Evolutionary conservation across 1,140 invertebrate species (phyloP).

Genomic region (Drosophila bipectinata): DNA sequence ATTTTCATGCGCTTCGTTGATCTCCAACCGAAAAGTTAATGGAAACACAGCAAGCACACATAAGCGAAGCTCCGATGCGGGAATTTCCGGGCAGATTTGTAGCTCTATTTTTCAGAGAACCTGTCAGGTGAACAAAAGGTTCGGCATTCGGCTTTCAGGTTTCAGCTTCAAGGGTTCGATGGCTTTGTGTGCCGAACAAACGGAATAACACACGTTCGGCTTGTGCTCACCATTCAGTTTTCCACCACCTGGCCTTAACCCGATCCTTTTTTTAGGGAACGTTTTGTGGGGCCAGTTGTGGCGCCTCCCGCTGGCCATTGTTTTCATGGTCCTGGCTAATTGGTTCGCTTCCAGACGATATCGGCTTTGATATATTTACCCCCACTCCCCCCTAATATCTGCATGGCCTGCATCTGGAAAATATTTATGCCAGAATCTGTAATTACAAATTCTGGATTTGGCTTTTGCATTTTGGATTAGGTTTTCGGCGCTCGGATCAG

Average conservation of each 20-base stretch:
- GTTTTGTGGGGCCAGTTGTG: not conserved
- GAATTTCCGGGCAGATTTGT: constrained; percentile 15
- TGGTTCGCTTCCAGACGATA: constrained; percentile 44
- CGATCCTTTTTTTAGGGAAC: not conserved
- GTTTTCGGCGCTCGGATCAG: constrained; percentile 4
- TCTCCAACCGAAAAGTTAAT: constrained; percentile 59
- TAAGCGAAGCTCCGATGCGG: constrained; percentile 6
- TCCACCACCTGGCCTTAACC: constrained; percentile 3
- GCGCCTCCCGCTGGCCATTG: constrained; percentile 25
- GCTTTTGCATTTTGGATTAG: constrained; percentile 35
- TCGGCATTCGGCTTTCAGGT: constrained; percentile 18
- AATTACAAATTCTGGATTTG: constrained; percentile 8
- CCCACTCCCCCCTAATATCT: constrained; percentile 32
- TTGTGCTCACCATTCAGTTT: constrained; percentile 19
- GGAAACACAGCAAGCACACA: constrained; percentile 50
- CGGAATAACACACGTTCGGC: constrained; percentile 36
- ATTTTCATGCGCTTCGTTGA: constrained; percentile 74
- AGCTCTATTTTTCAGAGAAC: constrained; percentile 28
- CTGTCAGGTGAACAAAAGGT: constrained; percentile 38
- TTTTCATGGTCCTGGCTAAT: constrained; percentile 45
- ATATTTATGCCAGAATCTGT: constrained; percentile 50
- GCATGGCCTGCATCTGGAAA: constrained; percentile 56
- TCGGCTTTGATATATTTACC: constrained; percentile 42
- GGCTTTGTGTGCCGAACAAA: constrained; percentile 31
- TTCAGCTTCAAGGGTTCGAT: constrained; percentile 40